Evolutionary conservation across 1,140 invertebrate genomes (phyloP).

Genomic region (Metopolophium dirhodum): DNA sequence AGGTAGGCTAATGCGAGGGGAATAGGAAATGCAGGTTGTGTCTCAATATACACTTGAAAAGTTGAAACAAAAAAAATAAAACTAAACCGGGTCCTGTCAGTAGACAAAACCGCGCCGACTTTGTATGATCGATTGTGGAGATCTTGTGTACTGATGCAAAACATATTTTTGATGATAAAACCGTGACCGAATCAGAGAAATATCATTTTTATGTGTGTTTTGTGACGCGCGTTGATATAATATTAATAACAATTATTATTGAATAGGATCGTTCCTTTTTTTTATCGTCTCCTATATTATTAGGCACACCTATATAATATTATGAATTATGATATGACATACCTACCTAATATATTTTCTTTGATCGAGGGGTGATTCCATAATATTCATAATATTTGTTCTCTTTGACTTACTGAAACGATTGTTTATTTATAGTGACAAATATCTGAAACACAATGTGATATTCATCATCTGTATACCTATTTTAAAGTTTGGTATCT

Average conservation of each 20-base stretch:
- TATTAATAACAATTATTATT: not conserved
- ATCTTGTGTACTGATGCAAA: constrained; percentile 30
- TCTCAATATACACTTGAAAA: constrained; percentile 3
- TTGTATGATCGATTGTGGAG: constrained; percentile 50
- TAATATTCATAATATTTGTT: not conserved
- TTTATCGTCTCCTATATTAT: not conserved
- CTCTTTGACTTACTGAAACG: not conserved
- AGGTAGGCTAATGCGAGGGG: constrained; percentile 38
- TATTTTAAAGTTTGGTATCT: not conserved
- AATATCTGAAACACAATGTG: not conserved
- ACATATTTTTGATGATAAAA: not conserved
- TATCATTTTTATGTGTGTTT: not conserved
- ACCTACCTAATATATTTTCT: too few relatives aligned
- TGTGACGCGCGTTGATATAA: not conserved
- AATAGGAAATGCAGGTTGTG: constrained; percentile 21
- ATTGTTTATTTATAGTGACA: too few relatives aligned
- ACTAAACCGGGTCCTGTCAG: constrained; percentile 40
- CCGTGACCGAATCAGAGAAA: not conserved
- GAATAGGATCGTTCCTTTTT: not conserved
- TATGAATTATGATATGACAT: too few relatives aligned
- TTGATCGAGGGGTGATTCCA: too few relatives aligned
- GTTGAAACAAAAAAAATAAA: not conserved
- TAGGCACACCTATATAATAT: too few relatives aligned
- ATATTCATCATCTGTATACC: not conserved
- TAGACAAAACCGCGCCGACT: not conserved